Evolutionary conservation across 1,140 invertebrate species (phyloP).

Genomic region (Drosophila rhopaloa): DNA sequence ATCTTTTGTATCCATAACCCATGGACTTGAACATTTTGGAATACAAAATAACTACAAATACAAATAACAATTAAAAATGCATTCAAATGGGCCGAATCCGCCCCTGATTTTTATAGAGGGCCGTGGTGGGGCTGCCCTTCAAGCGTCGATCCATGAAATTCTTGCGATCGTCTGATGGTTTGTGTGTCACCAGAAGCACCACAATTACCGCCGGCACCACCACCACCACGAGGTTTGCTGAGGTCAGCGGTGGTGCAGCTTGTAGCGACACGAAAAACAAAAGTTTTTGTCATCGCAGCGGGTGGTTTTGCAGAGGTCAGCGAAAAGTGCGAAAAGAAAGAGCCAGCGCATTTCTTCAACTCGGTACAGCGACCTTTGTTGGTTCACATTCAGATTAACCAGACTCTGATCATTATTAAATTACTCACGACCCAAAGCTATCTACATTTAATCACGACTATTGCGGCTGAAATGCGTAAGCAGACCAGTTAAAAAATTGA

Average conservation of each 20-base stretch:
- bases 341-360: conserved; percentile 3
- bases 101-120: conserved; percentile 5
- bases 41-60: too few species aligned
- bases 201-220: background rate
- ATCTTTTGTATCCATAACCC: too few species aligned
- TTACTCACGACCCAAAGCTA: conserved; percentile 5
- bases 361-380: conserved; percentile 35
- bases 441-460: conserved; percentile 3
- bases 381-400: background rate
- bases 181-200: conserved; percentile 26
- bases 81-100: background rate
- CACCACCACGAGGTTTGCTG: conserved; percentile 17
- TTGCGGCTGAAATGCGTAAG: background rate
- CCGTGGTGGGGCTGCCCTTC: conserved; percentile 31
- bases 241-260: conserved; percentile 36
- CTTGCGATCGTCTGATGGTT: conserved; percentile 28
- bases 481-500: background rate
- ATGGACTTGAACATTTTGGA: too few species aligned
- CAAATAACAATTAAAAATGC: too few species aligned
- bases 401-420: conserved; percentile 1
- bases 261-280: conserved; percentile 37
- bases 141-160: conserved; percentile 18
- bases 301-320: conserved; percentile 35
- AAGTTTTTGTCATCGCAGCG: conserved; percentile 17
- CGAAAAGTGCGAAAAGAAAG: conserved; percentile 10